These are phyloP conservation scores for Lycodopsis pacificus DNA, from an alignment of 2,797 vertebrate species.

Conservation along the genomic window DNA sequence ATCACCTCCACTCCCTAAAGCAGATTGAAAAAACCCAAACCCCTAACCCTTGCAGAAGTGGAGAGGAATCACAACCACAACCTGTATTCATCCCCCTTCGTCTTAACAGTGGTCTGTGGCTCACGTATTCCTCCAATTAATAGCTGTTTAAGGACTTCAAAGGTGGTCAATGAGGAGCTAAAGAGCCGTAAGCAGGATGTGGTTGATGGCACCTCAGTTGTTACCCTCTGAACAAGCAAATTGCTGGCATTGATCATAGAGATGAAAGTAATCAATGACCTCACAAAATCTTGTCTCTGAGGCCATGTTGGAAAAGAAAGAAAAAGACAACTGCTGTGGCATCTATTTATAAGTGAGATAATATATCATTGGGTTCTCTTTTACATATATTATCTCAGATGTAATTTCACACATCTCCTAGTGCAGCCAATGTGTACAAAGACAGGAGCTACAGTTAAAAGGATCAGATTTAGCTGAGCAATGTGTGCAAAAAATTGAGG, in stretches of 20 bases:
- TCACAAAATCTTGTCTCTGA: background rate
- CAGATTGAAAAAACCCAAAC: slow-evolving; percentile 6
- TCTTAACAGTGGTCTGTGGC: slow-evolving; percentile 47
- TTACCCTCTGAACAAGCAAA: slow-evolving; percentile 31
- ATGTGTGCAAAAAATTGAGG: background rate
- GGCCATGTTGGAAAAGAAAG: background rate
- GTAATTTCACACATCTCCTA: background rate
- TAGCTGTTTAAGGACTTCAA: slow-evolving; percentile 74
- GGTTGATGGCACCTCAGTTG: slow-evolving; percentile 38
- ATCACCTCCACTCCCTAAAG: background rate
- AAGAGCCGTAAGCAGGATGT: slow-evolving; percentile 57
- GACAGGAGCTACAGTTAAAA: background rate
- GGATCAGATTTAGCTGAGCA: background rate
- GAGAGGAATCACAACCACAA: slow-evolving; percentile 14
- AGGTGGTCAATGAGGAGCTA: slow-evolving; percentile 53
- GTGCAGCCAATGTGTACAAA: background rate
- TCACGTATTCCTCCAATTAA: slow-evolving; percentile 53
- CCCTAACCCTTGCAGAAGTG: background rate
- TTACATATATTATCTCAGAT: background rate
- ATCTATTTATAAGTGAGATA: background rate
- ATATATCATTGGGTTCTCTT: background rate
- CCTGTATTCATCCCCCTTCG: slow-evolving; percentile 20
- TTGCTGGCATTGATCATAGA: slow-evolving; percentile 29
- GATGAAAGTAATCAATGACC: slow-evolving; percentile 26
- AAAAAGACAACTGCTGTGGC: background rate